Evolutionary conservation across 1,140 invertebrate genomes (phyloP).

Genomic region (Oscheius sp.): DNA sequence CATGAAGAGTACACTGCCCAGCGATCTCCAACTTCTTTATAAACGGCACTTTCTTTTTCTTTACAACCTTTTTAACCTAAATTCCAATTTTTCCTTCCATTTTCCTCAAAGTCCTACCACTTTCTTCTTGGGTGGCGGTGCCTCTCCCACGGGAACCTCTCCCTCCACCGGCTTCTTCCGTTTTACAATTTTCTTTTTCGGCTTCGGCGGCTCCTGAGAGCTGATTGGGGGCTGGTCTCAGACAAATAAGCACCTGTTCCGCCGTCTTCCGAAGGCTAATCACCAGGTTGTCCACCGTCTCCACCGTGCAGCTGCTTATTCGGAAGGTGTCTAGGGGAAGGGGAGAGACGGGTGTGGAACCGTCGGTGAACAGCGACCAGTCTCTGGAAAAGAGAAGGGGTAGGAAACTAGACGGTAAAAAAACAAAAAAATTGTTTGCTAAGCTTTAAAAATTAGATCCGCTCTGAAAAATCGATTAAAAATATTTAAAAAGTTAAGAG

Average conservation of each 20-base stretch:
- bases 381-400: conserved; percentile 34
- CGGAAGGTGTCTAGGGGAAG: conserved; percentile 32
- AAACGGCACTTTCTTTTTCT: conserved; percentile 18
- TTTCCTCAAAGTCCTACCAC: not conserved
- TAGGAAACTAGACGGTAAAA: too few relatives aligned
- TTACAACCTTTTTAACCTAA: conserved; percentile 24
- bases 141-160: not conserved
- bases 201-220: conserved; percentile 16
- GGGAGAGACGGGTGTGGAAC: conserved; percentile 15
- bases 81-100: not conserved
- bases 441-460: too few relatives aligned
- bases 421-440: too few relatives aligned
- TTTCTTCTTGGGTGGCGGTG: conserved; percentile 20
- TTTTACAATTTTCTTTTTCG: conserved; percentile 28
- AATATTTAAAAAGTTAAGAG: too few relatives aligned
- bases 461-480: too few relatives aligned
- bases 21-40: conserved; percentile 35
- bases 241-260: not conserved
- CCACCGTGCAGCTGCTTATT: conserved; percentile 33
- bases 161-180: conserved; percentile 17
- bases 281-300: conserved; percentile 32
- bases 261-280: conserved; percentile 26
- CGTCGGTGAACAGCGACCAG: conserved; percentile 35
- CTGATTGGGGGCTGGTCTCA: not conserved
- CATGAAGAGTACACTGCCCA: conserved; percentile 35